These are phyloP conservation scores for Hydrolagus colliei DNA, from an alignment of 2,797 vertebrate species.

Conservation along the genomic window DNA sequence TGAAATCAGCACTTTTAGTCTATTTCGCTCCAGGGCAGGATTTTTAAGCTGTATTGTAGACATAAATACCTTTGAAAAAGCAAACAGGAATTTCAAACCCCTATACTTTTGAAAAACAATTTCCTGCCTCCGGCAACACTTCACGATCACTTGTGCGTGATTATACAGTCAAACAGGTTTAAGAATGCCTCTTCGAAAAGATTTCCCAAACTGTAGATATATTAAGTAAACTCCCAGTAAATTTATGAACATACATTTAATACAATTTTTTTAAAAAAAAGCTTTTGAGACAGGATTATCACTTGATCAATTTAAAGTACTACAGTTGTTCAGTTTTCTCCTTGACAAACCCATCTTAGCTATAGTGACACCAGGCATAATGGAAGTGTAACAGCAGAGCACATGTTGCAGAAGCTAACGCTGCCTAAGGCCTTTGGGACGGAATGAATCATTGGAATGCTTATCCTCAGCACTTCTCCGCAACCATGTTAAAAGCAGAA, in stretches of 20 bases:
- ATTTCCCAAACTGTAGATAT: not conserved
- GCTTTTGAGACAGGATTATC: not conserved
- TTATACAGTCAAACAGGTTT: not conserved
- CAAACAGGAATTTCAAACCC: not conserved
- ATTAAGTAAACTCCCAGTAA: not conserved
- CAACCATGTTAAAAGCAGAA: no score
- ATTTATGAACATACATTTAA: not conserved
- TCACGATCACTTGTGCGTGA: not conserved
- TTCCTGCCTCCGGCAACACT: not conserved
- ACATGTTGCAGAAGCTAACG: not conserved
- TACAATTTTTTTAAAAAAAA: not conserved
- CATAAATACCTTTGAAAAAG: not conserved
- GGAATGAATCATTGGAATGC: not conserved
- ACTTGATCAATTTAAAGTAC: not conserved
- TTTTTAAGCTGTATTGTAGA: not conserved
- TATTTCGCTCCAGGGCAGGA: not conserved
- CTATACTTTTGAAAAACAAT: not conserved
- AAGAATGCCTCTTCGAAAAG: not conserved
- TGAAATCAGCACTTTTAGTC: not conserved
- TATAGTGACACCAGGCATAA: no score
- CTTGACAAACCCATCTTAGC: not conserved
- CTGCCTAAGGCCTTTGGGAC: not conserved
- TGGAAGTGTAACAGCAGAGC: not conserved
- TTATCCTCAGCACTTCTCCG: not conserved
- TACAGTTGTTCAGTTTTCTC: not conserved